These are phyloP conservation scores for Mionectes olivaceus DNA, from an alignment of 2,797 vertebrate genomes.

Conservation along the genomic window DNA sequence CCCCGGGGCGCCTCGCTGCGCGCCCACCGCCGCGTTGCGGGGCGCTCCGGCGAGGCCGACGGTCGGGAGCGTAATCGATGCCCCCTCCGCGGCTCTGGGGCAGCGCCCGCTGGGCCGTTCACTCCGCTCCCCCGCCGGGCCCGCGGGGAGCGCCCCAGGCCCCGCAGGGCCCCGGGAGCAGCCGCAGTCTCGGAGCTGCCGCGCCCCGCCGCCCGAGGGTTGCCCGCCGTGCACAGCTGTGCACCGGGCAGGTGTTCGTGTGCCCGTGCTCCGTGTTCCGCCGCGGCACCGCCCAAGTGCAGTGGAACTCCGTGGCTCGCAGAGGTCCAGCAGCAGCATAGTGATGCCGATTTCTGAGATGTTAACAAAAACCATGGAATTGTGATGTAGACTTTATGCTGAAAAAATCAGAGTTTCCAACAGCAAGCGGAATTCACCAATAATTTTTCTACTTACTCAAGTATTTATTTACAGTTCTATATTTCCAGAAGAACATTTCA, in stretches of 20 bases:
- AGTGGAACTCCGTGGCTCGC: accelerated
- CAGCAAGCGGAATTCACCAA: background rate
- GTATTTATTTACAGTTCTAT: background rate
- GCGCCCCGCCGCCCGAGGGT: too few relatives aligned
- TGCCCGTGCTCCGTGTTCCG: too few relatives aligned
- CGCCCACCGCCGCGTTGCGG: too few relatives aligned
- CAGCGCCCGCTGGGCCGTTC: background rate
- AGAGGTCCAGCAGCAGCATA: background rate
- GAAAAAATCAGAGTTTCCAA: background rate
- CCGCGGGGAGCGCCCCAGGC: too few relatives aligned
- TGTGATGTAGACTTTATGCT: background rate
- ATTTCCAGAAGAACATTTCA: background rate
- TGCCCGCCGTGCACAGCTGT: background rate
- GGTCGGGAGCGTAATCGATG: background rate
- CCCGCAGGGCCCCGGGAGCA: background rate
- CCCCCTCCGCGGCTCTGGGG: too few relatives aligned
- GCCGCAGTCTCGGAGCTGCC: too few relatives aligned
- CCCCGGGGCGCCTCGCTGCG: too few relatives aligned
- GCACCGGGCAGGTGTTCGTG: background rate
- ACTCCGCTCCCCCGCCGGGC: too few relatives aligned
- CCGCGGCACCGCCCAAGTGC: background rate
- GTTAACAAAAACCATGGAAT: accelerated
- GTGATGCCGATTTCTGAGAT: accelerated
- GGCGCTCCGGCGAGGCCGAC: background rate
- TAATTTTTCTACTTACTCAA: background rate